A percentile compares a stretch with the other conserved stretches of the same genome.
Evolutionary conservation across 2,888 invertebrate genomes (phyloP).

Genomic region (Linyphia triangularis): DNA sequence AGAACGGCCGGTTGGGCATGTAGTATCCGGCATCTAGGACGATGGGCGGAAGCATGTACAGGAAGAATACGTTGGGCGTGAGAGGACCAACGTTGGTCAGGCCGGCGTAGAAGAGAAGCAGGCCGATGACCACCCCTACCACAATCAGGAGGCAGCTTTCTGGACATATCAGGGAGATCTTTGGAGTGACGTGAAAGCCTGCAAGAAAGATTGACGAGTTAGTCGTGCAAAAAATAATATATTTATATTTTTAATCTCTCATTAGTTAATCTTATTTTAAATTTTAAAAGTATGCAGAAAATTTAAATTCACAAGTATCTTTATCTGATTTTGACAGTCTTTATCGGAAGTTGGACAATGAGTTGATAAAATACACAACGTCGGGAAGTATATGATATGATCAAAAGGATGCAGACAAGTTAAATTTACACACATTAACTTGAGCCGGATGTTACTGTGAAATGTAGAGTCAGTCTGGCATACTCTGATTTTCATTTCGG

Average conservation of each 20-base stretch:
- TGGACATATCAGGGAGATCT: constrained; percentile 94
- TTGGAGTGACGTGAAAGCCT: constrained; percentile 98
- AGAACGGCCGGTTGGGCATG: constrained; percentile 97
- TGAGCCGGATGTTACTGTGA: no score
- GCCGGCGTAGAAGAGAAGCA: constrained; percentile 86
- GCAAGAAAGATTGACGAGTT: constrained; percentile 77
- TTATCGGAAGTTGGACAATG: no score
- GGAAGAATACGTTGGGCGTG: constrained; percentile 97
- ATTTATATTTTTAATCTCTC: neutral
- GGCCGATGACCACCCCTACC: constrained; percentile 94
- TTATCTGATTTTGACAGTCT: no score
- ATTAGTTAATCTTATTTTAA: neutral
- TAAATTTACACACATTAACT: no score
- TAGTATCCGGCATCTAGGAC: constrained; percentile 99
- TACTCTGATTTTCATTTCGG: no score
- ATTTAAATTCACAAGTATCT: no score
- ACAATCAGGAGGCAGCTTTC: constrained; percentile 98
- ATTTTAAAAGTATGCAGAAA: neutral
- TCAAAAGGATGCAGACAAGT: no score
- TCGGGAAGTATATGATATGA: no score
- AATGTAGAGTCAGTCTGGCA: no score
- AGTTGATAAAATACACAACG: no score
- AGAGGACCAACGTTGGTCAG: constrained; percentile 83
- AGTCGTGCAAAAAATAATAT: neutral
- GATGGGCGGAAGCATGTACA: constrained; percentile 98